Evolutionary conservation across 2,797 vertebrate species (phyloP), one percentile per base, ranked within the genome.

Genomic region (Melanotaenia maccullochi): DNA sequence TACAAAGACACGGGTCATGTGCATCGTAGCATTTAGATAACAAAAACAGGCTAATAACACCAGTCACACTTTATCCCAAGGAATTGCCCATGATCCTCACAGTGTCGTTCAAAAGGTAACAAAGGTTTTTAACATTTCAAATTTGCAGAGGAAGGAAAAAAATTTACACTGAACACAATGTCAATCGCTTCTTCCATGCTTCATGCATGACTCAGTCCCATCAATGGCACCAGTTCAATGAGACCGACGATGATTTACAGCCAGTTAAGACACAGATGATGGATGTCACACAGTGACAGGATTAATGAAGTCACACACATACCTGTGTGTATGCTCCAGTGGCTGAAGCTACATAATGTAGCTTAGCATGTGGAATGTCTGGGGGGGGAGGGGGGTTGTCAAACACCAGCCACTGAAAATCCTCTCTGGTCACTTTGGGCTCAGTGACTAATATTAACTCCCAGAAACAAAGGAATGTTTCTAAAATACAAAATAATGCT

Each of bases 201-300:
- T 73, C 89, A 89, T 92, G 94, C 93, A 90, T 94, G 94, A 94
- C 90, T 95, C 94, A 85, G 90, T 93, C 90, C 24, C 70, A 73
- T 62, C 74, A 57, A 75, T 52, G 64, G 80, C 79, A 78, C 56
- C 11, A 93, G 85, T 92, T 90, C 87, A 91, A 89, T 86, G 92
- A 87, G 93, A 94, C 75, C 90, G 82, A 84, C 54, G 60, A 92
- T 91, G 92, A 93, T 88, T 85, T 87, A 94, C 90, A 94, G 87
- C 79, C 90, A 88, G 90, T 71, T 88, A 85, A 89, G 78, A 93
- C 87, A 75, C 44, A 89, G 78, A 84, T 60, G 62, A 94, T 80
- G 93, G 92, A 95, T 93, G 97, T 97, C 97, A 97, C 97, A 97
- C 90, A 94, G 96, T 96, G 96, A 98, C 96, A 97, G 95, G 94